Percentiles rank a stretch among this genome's conserved stretches.
These are phyloP conservation scores for Athalia cordata DNA, from an alignment of 2,888 invertebrate genomes.

Conservation along the genomic window DNA sequence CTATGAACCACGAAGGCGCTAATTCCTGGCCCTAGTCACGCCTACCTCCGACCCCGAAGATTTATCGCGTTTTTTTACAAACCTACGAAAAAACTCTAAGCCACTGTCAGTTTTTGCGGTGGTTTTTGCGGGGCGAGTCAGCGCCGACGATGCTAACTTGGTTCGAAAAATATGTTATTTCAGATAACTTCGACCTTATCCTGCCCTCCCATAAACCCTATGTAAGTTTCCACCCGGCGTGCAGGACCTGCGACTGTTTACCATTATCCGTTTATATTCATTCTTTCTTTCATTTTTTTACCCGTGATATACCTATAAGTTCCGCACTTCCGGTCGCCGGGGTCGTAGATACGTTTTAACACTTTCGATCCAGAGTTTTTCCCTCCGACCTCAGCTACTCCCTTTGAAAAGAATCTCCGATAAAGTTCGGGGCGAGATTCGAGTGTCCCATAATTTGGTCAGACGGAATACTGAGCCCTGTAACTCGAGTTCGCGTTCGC, in stretches of 20 bases:
- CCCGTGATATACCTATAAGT: neutral
- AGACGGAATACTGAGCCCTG: neutral
- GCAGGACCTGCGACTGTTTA: neutral
- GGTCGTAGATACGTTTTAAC: no score
- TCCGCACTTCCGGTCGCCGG: no score
- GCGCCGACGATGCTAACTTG: neutral
- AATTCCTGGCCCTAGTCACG: neutral
- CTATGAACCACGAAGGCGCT: neutral
- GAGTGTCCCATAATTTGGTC: no score
- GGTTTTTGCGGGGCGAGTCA: neutral
- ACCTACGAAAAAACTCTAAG: neutral
- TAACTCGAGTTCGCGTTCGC: neutral
- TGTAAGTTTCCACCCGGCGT: neutral
- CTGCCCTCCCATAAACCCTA: neutral
- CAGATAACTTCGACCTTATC: slow-evolving; percentile 15
- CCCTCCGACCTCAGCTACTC: no score
- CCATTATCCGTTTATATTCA: neutral
- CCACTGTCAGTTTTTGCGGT: slow-evolving; percentile 3
- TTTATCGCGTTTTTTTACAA: slow-evolving; percentile 9
- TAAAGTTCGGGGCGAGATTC: no score
- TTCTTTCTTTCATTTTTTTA: neutral
- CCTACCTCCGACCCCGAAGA: neutral
- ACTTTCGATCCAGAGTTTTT: no score
- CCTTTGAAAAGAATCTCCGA: no score
- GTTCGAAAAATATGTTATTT: neutral